Evolutionary conservation across 2,888 invertebrate genomes (phyloP).

Genomic region (Plusia festucae): DNA sequence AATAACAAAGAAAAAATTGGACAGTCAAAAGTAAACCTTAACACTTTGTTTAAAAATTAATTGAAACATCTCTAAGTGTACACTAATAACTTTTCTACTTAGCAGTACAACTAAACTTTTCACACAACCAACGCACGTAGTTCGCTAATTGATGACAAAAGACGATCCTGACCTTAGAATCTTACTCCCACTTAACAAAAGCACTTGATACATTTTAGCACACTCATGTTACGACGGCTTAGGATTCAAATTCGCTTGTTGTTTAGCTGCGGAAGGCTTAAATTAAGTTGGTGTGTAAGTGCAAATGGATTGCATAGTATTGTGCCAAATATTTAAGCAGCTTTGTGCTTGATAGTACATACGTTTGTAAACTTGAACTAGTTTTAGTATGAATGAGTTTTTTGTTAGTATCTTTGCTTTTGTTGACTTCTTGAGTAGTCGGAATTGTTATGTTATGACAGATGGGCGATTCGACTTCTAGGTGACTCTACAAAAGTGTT

Average conservation of each 20-base stretch:
- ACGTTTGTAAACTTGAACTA: constrained; percentile 85
- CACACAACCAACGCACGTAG: constrained; percentile 64
- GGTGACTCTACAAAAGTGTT: not conserved
- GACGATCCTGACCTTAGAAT: constrained; percentile 72
- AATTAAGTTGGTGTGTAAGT: constrained; percentile 48
- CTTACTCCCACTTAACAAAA: constrained; percentile 31
- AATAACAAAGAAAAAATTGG: not conserved
- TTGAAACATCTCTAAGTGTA: not conserved
- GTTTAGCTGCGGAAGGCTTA: constrained; percentile 11
- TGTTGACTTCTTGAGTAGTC: constrained; percentile 43
- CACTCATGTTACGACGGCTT: constrained; percentile 32
- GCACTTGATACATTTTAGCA: not conserved
- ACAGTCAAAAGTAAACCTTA: not conserved
- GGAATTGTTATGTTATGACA: constrained; percentile 22
- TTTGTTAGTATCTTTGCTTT: constrained; percentile 61
- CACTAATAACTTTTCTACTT: constrained; percentile 18
- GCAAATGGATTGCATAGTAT: constrained; percentile 73
- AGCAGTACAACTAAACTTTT: constrained; percentile 55
- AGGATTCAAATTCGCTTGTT: constrained; percentile 53
- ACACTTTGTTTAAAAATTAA: no score
- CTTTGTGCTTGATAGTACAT: constrained; percentile 72
- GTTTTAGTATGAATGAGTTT: constrained; percentile 76
- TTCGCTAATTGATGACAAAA: constrained; percentile 73
- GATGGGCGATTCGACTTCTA: constrained; percentile 14
- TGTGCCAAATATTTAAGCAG: constrained; percentile 68